Conservation (phyloP, 2,797 vertebrate genomes). For the Nyctibius grandis region DNA sequence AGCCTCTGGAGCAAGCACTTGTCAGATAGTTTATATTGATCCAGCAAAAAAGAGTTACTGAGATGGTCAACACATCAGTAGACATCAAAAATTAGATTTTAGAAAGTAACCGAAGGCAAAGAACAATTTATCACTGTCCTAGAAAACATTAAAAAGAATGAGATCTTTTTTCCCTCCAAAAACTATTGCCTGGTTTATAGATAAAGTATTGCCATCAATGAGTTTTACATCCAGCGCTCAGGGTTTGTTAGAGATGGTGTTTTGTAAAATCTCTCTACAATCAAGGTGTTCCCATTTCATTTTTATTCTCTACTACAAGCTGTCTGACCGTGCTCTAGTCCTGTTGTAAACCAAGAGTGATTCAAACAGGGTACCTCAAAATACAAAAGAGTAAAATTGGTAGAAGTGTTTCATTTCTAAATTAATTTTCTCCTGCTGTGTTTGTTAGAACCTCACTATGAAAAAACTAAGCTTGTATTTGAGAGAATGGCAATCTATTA, state of each 20-base stretch:
- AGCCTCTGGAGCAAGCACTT: neutral
- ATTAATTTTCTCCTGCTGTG: neutral
- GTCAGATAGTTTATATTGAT: neutral
- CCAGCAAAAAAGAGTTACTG: neutral
- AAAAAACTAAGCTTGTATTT: neutral
- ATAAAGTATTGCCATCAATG: neutral
- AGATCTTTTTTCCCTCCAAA: neutral
- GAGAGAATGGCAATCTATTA: neutral
- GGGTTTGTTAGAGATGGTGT: neutral
- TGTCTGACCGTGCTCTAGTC: fast-evolving
- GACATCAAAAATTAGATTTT: neutral
- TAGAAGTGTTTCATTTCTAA: neutral
- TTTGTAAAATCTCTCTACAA: neutral
- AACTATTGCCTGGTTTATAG: neutral
- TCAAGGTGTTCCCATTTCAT: neutral
- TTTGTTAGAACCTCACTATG: neutral
- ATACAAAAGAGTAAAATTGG: neutral
- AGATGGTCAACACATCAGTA: neutral
- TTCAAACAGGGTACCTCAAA: neutral
- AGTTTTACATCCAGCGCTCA: neutral
- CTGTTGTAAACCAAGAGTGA: neutral
- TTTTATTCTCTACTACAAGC: neutral
- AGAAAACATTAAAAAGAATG: neutral
- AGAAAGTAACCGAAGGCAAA: neutral
- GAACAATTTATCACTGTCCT: neutral